These are phyloP conservation scores for Nomada ferruginata DNA, from an alignment of 2,888 invertebrate genomes.

Conservation along the genomic window DNA sequence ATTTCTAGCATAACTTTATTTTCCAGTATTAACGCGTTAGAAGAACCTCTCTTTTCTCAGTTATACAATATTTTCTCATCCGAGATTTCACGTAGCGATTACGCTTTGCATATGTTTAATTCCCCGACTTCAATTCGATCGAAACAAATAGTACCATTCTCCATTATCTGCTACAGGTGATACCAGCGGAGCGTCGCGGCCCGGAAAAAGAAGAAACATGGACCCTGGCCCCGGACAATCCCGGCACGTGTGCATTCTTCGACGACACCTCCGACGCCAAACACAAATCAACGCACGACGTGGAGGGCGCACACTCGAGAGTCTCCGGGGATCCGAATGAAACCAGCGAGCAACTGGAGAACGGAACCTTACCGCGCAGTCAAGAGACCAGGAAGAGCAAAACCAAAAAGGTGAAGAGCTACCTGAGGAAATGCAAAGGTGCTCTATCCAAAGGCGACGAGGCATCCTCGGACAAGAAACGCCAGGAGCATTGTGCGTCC, in stretches of 20 bases:
- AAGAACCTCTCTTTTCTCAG: too few relatives aligned
- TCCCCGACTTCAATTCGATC: background rate
- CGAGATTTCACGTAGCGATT: too few relatives aligned
- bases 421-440: slow-evolving; percentile 85
- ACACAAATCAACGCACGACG: slow-evolving; percentile 52
- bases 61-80: too few relatives aligned
- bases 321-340: slow-evolving; percentile 44
- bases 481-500: slow-evolving; percentile 73
- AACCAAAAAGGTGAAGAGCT: slow-evolving; percentile 86
- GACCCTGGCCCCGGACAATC: slow-evolving; percentile 76
- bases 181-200: slow-evolving; percentile 80
- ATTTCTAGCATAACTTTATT: too few relatives aligned
- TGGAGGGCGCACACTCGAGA: slow-evolving; percentile 47
- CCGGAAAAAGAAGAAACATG: slow-evolving; percentile 81
- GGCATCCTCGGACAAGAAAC: slow-evolving; percentile 73
- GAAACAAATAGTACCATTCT: background rate
- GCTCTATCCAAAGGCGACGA: slow-evolving; percentile 82
- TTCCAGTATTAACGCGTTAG: too few relatives aligned
- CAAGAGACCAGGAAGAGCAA: slow-evolving; percentile 85
- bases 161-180: slow-evolving; percentile 76
- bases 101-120: too few relatives aligned
- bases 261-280: slow-evolving; percentile 62
- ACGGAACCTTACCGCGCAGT: slow-evolving; percentile 77
- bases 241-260: slow-evolving; percentile 55
- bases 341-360: slow-evolving; percentile 45